phyloP scores from a whole-genome alignment of 2,888 invertebrate species.

The Neelides folsomi region DNA sequence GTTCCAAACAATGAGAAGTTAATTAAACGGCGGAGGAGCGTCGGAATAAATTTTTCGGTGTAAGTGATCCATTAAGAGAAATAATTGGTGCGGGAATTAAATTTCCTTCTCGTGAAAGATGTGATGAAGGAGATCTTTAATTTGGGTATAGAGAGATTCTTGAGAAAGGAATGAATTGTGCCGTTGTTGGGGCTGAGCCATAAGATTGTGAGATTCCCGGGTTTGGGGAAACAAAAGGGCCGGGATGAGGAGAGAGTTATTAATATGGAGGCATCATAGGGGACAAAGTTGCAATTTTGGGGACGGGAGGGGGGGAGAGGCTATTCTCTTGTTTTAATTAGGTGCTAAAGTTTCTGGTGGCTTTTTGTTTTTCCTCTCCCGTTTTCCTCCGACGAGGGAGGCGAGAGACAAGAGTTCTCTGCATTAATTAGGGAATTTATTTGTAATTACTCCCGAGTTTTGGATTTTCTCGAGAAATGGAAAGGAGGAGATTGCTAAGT shows the following conservation, averaged over 20 bases:
- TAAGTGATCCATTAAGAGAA: too few species aligned
- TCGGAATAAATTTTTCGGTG: too few species aligned
- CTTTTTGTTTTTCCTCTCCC: constrained; percentile 19
- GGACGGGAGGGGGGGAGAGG: constrained; percentile 5
- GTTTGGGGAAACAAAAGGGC: too few species aligned
- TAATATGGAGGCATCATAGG: constrained; percentile 21
- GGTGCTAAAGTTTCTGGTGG: constrained; percentile 24
- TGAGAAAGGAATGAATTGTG: too few species aligned
- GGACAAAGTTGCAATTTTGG: constrained; percentile 11
- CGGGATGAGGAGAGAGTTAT: constrained; percentile 13
- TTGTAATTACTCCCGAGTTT: constrained; percentile 22
- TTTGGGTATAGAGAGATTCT: too few species aligned
- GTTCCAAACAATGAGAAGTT: too few species aligned
- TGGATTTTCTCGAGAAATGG: constrained; percentile 23
- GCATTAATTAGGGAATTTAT: constrained; percentile 28
- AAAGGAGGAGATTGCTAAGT: constrained; percentile 21
- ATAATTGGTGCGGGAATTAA: too few species aligned
- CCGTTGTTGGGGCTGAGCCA: too few species aligned
- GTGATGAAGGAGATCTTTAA: too few species aligned
- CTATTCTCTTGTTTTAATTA: constrained; percentile 24
- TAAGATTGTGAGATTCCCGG: too few species aligned
- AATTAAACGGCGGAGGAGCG: too few species aligned
- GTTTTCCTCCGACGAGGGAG: neutral
- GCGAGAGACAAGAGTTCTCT: constrained; percentile 20
- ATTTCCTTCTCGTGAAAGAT: too few species aligned